Evolutionary conservation across 2,888 invertebrate species (phyloP), one percentile per base, ranked within the genome.

Genomic region (Dryocosmus kuriphilus): DNA sequence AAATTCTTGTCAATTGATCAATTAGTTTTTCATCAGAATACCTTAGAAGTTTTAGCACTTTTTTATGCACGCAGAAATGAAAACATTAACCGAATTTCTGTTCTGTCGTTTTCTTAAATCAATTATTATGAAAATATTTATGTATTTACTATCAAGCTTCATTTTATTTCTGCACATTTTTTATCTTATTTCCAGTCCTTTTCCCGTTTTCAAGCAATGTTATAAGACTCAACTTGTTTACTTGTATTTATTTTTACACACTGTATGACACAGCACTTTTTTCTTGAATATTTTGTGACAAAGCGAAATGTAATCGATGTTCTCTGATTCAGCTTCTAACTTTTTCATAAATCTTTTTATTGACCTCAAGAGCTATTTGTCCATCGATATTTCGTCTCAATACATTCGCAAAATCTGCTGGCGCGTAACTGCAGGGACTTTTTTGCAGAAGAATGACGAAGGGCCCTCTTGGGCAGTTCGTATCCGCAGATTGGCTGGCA

Each of bases 401-500:
- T 81, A 80, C 77, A 32, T 77, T 63, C 60, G 62, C 65, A 71
- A 65, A 71, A 46, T 71, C 14, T 11, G 14, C 46, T 71, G 71
- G 73, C 74, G 75, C 78, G 74, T 76, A 73, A 65, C 77, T 77
- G 55, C 63, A 67, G 57, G 63, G 62, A 74, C 75, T 76, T 82
- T 82, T 82, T 82, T 78, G 75, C 55, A 38, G 73, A 57, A 41
- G 77, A 71, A 76, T 75, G 77, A 67, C 78, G 75, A 65, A 63
- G 78, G 78, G 77, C 78, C 74, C 80, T 79, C 61, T 74, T 46
- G 71, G 67, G 41, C 75, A 63, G n/a, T 30, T 55, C 75, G 62
- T 78, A 81, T 80, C 77, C 76, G 78, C 77, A 80, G 79, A 80
- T 78, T 80, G 78, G 76, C 75, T 41, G 76, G 61, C 75, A 74